phyloP scores from a whole-genome alignment of 1,140 invertebrate species.

The Pemphigus obesinymphae region DNA sequence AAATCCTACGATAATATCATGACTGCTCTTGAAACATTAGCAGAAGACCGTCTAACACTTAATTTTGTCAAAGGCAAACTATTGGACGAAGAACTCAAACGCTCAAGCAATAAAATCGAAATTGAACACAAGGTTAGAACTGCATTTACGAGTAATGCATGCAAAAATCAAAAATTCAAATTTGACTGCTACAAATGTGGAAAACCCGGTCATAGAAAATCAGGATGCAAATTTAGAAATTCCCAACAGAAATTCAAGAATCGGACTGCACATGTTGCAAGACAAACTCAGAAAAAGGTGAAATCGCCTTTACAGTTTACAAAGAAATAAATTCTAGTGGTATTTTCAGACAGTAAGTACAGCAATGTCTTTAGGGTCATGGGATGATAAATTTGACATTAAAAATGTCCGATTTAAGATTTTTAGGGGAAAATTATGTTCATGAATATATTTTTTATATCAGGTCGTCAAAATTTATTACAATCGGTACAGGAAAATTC shows the following conservation, averaged over 20 bases:
- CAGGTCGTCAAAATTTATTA: too few relatives aligned
- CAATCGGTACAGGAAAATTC: too few relatives aligned
- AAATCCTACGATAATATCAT: background rate
- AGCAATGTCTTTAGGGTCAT: too few relatives aligned
- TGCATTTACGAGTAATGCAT: background rate
- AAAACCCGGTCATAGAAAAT: background rate
- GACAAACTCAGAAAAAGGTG: background rate
- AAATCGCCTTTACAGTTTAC: background rate
- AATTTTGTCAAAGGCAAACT: background rate
- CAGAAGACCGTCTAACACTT: too few relatives aligned
- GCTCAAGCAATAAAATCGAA: background rate
- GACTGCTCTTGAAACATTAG: background rate
- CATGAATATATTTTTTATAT: too few relatives aligned
- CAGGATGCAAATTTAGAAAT: background rate
- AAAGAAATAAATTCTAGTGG: too few relatives aligned
- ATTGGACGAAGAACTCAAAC: background rate
- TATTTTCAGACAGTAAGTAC: too few relatives aligned
- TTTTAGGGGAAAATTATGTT: too few relatives aligned
- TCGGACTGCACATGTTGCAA: too few relatives aligned
- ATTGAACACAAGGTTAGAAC: background rate
- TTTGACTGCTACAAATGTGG: background rate
- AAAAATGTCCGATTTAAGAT: too few relatives aligned
- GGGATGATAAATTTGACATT: too few relatives aligned
- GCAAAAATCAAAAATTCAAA: background rate
- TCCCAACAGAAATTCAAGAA: too few relatives aligned